A percentile compares a stretch with the other conserved stretches of the same genome.
Evolutionary conservation across 2,113 vertebrate species (phyloP).

Genomic region (Elachura formosa): DNA sequence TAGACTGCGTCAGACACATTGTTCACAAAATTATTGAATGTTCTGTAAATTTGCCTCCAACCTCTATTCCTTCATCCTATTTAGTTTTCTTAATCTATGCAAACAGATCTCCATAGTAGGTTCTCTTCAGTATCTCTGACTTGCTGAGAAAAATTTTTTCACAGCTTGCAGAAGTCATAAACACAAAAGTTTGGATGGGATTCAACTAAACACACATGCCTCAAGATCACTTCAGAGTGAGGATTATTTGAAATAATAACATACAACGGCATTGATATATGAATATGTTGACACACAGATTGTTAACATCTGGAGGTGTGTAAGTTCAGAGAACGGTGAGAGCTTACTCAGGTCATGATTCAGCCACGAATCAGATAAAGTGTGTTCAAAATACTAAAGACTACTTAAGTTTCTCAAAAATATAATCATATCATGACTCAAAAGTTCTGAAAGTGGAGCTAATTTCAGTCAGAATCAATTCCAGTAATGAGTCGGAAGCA

Average conservation of each 20-base stretch:
- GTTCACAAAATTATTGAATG: neutral
- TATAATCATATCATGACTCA: neutral
- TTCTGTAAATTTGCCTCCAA: neutral
- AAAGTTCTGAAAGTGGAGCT: neutral
- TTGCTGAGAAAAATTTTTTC: neutral
- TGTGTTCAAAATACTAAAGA: neutral
- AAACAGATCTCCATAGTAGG: neutral
- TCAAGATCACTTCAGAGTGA: neutral
- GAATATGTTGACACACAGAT: neutral
- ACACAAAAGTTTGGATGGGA: neutral
- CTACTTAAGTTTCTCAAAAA: neutral
- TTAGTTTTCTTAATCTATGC: neutral
- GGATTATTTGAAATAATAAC: neutral
- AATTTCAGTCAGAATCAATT: neutral
- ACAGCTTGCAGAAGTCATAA: neutral
- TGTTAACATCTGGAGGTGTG: neutral
- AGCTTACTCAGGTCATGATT: neutral
- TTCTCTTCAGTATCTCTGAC: neutral
- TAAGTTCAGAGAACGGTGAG: neutral
- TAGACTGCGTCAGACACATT: neutral
- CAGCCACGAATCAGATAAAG: neutral
- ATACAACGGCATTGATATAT: neutral
- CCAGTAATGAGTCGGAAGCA: neutral
- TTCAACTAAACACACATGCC: neutral
- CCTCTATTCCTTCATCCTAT: neutral